Evolutionary conservation across 2,888 invertebrate species (phyloP), one percentile per base, ranked within the genome.

Genomic region (Himalopsyche tibetana): DNA sequence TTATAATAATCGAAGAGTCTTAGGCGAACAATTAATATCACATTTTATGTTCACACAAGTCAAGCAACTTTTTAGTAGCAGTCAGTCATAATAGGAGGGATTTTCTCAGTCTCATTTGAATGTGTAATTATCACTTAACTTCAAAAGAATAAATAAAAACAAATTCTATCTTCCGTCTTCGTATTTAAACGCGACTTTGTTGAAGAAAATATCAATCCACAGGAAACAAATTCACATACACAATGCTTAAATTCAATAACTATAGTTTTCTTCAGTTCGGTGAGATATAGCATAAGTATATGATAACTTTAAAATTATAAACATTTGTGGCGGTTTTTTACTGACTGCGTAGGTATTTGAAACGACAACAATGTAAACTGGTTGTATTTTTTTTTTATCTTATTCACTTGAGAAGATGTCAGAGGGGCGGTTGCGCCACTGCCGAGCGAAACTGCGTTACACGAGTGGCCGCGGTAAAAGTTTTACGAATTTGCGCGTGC

Each of bases 391-490:
- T 69, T 74, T 74, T 36, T 38, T 3, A 63, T 74, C 74, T 74
- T 74, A 74, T 84, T 82, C 80, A 84, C 85, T 82, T 63, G 82
- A 28, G 79, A 55, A 80, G 42, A 55, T 28, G 69, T 84, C n/a
- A 56, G 38, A 40, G 28, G 63, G 80, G 56, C 63, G 40, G 82
- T 56, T 36, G 55, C 82, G 40, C 12, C 28, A 42, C 36, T 36
- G 17, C 28, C 55, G 28, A 55, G 45, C 51, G 38, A 74, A 74
- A 36, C 36, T 36, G 36, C 74, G 74, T 36, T 36, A 5, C 36
- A 36, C 12, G 38, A 74, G 38, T 1, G 9, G 36, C 74, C 74
- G 74, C 74, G 38, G 36, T 74, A 12, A 15, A 74, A 74, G 74
- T 28, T 36, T 69, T 6, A 19, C 69, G 69, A 63, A 19, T 15